Evolutionary conservation across 2,888 invertebrate genomes (phyloP).

Genomic region (Thecocarcelia acutangulata): DNA sequence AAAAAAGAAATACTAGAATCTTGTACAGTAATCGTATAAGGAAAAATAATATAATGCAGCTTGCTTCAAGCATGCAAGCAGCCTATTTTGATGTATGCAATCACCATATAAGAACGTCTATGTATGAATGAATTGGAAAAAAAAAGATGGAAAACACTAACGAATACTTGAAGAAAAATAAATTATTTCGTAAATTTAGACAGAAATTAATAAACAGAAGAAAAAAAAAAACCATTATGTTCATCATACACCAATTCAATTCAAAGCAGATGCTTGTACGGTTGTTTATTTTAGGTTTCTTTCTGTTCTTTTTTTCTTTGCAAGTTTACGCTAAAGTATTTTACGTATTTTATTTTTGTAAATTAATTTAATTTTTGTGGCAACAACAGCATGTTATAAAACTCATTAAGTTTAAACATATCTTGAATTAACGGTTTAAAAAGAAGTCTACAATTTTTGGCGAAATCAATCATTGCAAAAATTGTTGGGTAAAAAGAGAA

Average conservation of each 20-base stretch:
- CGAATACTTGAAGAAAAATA: slow-evolving; percentile 35
- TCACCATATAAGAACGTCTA: slow-evolving; percentile 39
- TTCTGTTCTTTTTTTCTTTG: not conserved
- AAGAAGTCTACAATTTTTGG: slow-evolving; percentile 45
- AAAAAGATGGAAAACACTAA: slow-evolving; percentile 21
- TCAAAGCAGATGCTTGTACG: slow-evolving; percentile 61
- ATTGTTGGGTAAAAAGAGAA: not conserved
- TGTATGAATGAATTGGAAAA: slow-evolving; percentile 5
- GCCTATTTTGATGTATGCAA: slow-evolving; percentile 57
- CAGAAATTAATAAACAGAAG: slow-evolving; percentile 31
- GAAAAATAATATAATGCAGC: slow-evolving; percentile 54
- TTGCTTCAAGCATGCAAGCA: slow-evolving; percentile 49
- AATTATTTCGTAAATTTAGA: slow-evolving; percentile 59
- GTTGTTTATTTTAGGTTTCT: slow-evolving; percentile 31
- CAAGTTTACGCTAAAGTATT: slow-evolving; percentile 57
- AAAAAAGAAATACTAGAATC: slow-evolving; percentile 52
- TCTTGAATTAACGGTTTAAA: slow-evolving; percentile 61
- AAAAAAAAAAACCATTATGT: slow-evolving; percentile 39
- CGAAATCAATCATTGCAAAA: slow-evolving; percentile 40
- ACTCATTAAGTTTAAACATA: slow-evolving; percentile 71
- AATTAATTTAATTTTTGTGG: slow-evolving; percentile 59
- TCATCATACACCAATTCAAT: slow-evolving; percentile 55
- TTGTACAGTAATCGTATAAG: slow-evolving; percentile 56
- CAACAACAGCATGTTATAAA: slow-evolving; percentile 36
- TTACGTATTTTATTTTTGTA: slow-evolving; percentile 37